Conservation (phyloP, 2,797 vertebrate species). For the Lutjanus campechanus region DNA sequence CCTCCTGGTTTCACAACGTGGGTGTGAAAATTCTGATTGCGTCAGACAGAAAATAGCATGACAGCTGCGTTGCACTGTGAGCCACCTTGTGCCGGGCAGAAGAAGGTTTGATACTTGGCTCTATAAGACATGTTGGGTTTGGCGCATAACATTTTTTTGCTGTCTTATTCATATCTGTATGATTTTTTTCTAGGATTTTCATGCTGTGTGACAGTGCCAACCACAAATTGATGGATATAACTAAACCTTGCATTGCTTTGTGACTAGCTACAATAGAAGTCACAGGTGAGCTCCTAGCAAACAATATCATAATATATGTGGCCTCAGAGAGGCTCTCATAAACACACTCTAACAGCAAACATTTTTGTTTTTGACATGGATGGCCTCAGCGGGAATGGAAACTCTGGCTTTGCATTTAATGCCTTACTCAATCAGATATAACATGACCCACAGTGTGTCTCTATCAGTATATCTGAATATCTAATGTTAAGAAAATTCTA, state of each 20-base stretch:
- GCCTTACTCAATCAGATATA: background rate
- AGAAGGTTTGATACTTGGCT: background rate
- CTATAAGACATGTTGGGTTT: background rate
- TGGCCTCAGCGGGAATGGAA: slow-evolving; percentile 10
- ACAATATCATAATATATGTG: background rate
- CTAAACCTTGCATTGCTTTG: background rate
- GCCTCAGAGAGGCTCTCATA: slow-evolving; percentile 1
- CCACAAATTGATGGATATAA: background rate
- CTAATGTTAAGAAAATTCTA: background rate
- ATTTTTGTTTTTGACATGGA: background rate
- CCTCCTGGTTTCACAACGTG: no score
- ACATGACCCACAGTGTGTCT: background rate
- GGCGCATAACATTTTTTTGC: background rate
- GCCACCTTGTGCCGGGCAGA: no score
- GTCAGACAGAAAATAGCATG: no score
- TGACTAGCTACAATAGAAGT: background rate
- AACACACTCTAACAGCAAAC: background rate
- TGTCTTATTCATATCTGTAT: background rate
- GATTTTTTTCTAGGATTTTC: no score
- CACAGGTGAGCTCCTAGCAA: slow-evolving; percentile 8
- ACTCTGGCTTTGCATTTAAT: background rate
- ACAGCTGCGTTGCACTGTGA: no score
- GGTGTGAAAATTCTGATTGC: no score
- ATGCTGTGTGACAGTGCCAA: background rate
- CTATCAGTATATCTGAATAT: background rate